Evolutionary conservation across 1,140 invertebrate species (phyloP).

Genomic region (Pachypeltis micranthus): DNA sequence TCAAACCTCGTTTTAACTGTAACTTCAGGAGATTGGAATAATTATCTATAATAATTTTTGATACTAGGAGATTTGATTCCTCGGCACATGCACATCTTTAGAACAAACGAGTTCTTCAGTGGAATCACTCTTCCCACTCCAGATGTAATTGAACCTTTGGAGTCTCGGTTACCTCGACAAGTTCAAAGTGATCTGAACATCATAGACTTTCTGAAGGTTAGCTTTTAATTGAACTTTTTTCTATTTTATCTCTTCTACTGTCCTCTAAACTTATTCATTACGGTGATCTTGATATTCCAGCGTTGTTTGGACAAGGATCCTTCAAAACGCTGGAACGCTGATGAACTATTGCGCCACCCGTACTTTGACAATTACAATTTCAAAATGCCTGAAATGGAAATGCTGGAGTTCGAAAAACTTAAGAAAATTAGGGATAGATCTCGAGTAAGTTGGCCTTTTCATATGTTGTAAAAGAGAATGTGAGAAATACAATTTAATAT

Average conservation of each 20-base stretch:
- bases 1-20: not conserved
- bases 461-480: too few species aligned
- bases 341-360: conserved; percentile 75
- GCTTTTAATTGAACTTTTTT: conserved; percentile 8
- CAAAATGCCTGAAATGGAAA: conserved; percentile 55
- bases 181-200: conserved; percentile 47
- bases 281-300: conserved; percentile 37
- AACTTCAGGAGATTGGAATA: too few species aligned
- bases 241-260: not conserved
- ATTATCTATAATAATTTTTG: too few species aligned
- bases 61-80: conserved; percentile 76
- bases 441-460: conserved; percentile 38
- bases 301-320: conserved; percentile 94
- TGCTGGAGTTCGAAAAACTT: conserved; percentile 56
- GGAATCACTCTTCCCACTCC: conserved; percentile 87
- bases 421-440: conserved; percentile 44
- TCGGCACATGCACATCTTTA: conserved; percentile 89
- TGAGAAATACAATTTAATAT: not conserved
- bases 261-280: too few species aligned
- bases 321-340: conserved; percentile 74
- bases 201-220: conserved; percentile 77
- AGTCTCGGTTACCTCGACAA: conserved; percentile 66
- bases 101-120: conserved; percentile 88
- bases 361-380: conserved; percentile 77
- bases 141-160: conserved; percentile 62